Base-by-base conservation (phyloP, 2,113 vertebrate species). In the Hiodon tergisus region DNA sequence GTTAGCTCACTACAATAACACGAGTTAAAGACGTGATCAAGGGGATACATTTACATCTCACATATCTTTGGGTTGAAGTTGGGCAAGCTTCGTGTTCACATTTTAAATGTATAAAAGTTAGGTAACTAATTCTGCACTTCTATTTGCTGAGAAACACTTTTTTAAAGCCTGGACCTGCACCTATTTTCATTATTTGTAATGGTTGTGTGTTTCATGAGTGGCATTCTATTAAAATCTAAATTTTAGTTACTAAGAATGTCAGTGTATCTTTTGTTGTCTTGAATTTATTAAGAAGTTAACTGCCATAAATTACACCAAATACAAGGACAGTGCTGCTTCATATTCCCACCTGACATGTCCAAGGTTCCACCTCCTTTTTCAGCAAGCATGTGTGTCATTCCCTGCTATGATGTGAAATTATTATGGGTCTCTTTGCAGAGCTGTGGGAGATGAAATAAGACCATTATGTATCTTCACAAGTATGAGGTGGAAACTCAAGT, bases 401-500 rank as follows among this genome's bases (percentile, higher is more conserved):
- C 47, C 54, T 31, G 50, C 63, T 17, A 17, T 67, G 3, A 11
- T 63, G 31, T 60, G 58, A 51, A 61, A 52, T 62, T 3, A 53
- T 48, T 48, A 53, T 31, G 46, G 60, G 54, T 67, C 61, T 65
- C 67, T 74, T 48, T 46, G 4, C 47, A 55, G 58, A 60, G 16
- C 59, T 10, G 31, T 54, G 17, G n/a, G 50, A 5, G 61, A 58
- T 65, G 50, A 5, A 70, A 69, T 71, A 13, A 50, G 50, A 66
- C 51, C 69, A 66, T 51, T 59, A 81, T 79, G 77, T 69, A 46
- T 69, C 68, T 67, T 51, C 55, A 52, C 71, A 69, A 46, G 17
- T 51, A 8, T 63, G 69, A 48, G 68, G 68, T 68, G 72, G 48
- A 61, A 46, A 72, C 47, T 75, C 48, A 76, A 53, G 31, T 60